Evolutionary conservation across 1,140 invertebrate genomes (phyloP), one percentile per base, ranked within the genome.

Genomic region (Delia radicum): DNA sequence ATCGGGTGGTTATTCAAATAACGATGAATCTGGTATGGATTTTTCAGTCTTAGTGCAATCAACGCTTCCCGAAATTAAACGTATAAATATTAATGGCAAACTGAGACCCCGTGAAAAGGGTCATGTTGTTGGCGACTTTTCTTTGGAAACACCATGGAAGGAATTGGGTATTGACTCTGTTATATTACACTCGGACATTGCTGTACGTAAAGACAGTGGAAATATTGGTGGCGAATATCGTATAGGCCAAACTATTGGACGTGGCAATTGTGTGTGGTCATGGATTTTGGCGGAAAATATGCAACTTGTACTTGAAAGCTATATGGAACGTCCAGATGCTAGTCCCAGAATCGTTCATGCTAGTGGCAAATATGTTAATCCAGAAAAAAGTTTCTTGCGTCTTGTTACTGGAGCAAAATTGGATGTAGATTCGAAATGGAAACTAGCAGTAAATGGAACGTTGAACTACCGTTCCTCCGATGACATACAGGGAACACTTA

Each of bases 381-480:
- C 89, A 0, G 82, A 86, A 15, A 83, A 84, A 73, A 81, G 80
- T 2, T 89, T 87, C 71, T 80, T 84, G 6, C 85, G 87, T n/a
- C 26, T 91, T 0, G 81, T 88, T 72, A 73, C 84, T 1, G 90
- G 90, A 0, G 89, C 88, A 13, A 87, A 90, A 63, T 71, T 91
- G 1, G 87, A 89, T 61, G 80, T 91, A 2, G 88, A 91, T 77
- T 83, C 81, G 12, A 80, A 82, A 77, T 78, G 85, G 88, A 75
- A 78, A 78, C 29, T 91, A 85, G 90, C 87, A 73, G 85, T 88
- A 74, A 85, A 85, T 61, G 81, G 82, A 21, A 81, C 72, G 3
- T 0, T 81, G 55, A 79, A 80, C 21, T 80, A 63, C n/a, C 75
- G 65, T n/a, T 83, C 81, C 0, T n/a, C 55, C 6, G 78, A 84